Conservation (phyloP, 2,113 vertebrate species). For the Alosa alosa region DNA sequence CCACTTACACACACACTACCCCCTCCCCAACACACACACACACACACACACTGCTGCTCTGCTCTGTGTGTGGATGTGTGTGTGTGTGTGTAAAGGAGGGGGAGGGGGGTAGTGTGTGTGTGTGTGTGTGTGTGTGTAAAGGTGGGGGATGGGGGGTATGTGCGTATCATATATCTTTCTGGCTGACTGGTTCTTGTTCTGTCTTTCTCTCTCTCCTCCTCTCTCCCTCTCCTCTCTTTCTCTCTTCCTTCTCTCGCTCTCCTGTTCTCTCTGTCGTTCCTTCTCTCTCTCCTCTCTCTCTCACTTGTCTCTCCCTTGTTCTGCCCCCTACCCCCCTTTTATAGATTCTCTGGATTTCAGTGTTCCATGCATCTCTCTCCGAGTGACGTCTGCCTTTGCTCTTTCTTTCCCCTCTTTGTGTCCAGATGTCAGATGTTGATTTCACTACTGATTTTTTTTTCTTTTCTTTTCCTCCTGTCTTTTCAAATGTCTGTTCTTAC, state of each 20-base stretch:
- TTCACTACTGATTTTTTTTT: too few species aligned
- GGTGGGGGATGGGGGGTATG: too few species aligned
- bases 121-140: not conserved
- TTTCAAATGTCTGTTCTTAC: too few species aligned
- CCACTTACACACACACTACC: slow-evolving; percentile 9
- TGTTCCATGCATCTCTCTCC: not conserved
- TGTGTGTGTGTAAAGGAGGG: not conserved
- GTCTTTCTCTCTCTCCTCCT: not conserved
- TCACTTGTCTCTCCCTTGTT: not conserved
- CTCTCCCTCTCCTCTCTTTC: slow-evolving; percentile 20
- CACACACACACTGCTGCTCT: not conserved
- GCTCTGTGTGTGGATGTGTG: not conserved
- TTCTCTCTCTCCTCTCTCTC: not conserved
- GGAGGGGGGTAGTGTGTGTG: not conserved
- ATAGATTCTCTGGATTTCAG: not conserved
- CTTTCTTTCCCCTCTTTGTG: too few species aligned
- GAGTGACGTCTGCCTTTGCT: not conserved
- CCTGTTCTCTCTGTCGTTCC: not conserved
- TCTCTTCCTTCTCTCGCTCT: not conserved
- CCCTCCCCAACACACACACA: not conserved
- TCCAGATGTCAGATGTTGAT: too few species aligned
- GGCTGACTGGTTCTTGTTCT: not conserved
- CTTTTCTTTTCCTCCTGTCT: too few species aligned
- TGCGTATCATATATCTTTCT: not conserved
- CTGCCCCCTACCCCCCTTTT: not conserved